phyloP scores from a whole-genome alignment of 2,888 invertebrate genomes.

The Schrankia costaestrigalis region DNA sequence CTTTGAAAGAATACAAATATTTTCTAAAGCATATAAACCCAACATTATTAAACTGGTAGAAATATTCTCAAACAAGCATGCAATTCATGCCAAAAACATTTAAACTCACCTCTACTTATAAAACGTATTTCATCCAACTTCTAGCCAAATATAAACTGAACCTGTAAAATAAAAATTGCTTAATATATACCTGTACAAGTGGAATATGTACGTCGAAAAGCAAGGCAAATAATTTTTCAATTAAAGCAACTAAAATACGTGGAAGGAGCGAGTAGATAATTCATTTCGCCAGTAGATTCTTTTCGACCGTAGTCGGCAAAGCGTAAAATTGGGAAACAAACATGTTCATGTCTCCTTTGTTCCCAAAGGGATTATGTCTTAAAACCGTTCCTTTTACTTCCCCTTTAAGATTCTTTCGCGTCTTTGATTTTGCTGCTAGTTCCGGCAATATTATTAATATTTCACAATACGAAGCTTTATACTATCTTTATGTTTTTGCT shows the following conservation, averaged over 20 bases:
- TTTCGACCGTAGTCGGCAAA: slow-evolving; percentile 46
- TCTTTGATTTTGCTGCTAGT: slow-evolving; percentile 26
- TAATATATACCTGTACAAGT: no score
- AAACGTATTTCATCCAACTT: no score
- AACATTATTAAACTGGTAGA: no score
- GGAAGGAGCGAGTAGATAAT: slow-evolving; percentile 30
- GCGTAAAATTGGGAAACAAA: slow-evolving; percentile 70
- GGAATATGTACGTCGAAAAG: no score
- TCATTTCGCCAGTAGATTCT: slow-evolving; percentile 49
- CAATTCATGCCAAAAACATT: no score
- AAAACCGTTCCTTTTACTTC: slow-evolving; percentile 38
- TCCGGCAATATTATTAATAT: slow-evolving; percentile 21
- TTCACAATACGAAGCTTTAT: slow-evolving; percentile 10
- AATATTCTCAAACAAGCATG: no score
- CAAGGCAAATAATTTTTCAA: slow-evolving; percentile 21
- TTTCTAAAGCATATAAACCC: no score
- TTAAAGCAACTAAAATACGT: slow-evolving; percentile 32
- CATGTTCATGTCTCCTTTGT: slow-evolving; percentile 52
- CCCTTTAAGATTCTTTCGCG: slow-evolving; percentile 32
- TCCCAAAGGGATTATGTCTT: slow-evolving; percentile 49
- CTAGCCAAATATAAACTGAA: no score
- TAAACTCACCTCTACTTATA: no score
- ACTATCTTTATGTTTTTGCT: no score
- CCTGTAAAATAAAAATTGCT: no score
- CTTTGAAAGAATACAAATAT: no score